Evolutionary conservation across 2,888 invertebrate species (phyloP), one percentile per base, ranked within the genome.

Genomic region (Hartigia nigra): DNA sequence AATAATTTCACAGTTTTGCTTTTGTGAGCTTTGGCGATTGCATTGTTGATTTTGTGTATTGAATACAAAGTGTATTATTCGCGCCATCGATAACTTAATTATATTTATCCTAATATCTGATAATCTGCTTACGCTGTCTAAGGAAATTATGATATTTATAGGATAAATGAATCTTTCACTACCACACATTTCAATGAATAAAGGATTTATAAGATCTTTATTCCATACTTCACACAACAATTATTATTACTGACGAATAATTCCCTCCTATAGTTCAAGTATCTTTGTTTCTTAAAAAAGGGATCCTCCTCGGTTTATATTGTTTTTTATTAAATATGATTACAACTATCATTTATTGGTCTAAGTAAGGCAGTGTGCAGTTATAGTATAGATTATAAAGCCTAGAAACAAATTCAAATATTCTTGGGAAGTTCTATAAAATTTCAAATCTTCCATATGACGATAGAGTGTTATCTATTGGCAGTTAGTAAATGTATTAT

Each of bases 1-100:
- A 74, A 78, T 72, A 75, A 74, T 72, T 78, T 78, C 78, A 78
- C 78, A 78, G 75, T 75, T 70, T 55, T 70, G 78, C 78, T 78
- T 78, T 78, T 74, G 70, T 31, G 78, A 78, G 78, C 78, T 70
- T 76, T 31, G 75, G 11, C 72, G 31, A 72, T 31, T 14, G 34
- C 14, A 72, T 32, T 72, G 14, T 72, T 72, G 34, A 31, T 34
- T 32, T 72, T 72, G 31, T 31, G 34, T 31, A 31, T 32, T 31
- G 31, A 72, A 72, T 72, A 72, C 72, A 72, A 72, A 72, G 23
- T 32, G 72, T 72, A 32, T 32, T 32, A 14, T 34, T 72, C 14
- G n/a, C 34, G 31, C 72, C 34, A 72, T 34, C 14, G 34, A 55
- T 55, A 55, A 55, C 39, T 55, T 55, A 55, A 23, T 23, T 55